phyloP scores from a whole-genome alignment of 2,797 vertebrate genomes.

The Merluccius polli region DNA sequence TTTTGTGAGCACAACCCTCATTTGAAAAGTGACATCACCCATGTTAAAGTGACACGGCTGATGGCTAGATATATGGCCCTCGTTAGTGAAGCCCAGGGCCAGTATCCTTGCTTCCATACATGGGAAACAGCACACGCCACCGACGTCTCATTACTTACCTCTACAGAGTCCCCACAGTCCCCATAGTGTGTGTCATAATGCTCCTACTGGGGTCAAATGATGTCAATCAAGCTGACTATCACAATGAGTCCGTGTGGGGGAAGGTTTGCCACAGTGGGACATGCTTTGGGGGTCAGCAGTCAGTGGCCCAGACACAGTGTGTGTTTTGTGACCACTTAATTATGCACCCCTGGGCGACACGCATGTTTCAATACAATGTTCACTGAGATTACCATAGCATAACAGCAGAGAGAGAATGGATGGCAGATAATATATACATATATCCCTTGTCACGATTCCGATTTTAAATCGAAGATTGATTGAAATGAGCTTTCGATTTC shows the following conservation, averaged over 20 bases:
- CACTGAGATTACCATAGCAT: constrained; percentile 22
- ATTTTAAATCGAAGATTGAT: no score
- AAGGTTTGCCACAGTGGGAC: constrained; percentile 32
- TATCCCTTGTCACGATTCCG: no score
- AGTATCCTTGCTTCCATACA: not conserved
- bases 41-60: not conserved
- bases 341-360: constrained; percentile 49
- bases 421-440: no score
- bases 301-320: constrained; percentile 21
- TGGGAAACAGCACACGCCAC: not conserved
- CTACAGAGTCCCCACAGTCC: constrained; percentile 6
- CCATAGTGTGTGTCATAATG: constrained; percentile 40
- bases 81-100: not conserved
- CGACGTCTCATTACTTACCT: not conserved
- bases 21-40: not conserved
- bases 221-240: constrained; percentile 51
- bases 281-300: constrained; percentile 29
- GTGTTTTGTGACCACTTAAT: constrained; percentile 46
- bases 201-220: constrained; percentile 55
- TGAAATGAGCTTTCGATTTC: no score
- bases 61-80: not conserved
- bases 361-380: constrained; percentile 53
- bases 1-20: not conserved
- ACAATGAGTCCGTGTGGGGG: constrained; percentile 56
- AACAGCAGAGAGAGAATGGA: constrained; percentile 16